A percentile compares a stretch with the other conserved stretches of the same genome.
These are phyloP conservation scores for Clupea harengus DNA, from an alignment of 2,113 vertebrate species.

Conservation along the genomic window DNA sequence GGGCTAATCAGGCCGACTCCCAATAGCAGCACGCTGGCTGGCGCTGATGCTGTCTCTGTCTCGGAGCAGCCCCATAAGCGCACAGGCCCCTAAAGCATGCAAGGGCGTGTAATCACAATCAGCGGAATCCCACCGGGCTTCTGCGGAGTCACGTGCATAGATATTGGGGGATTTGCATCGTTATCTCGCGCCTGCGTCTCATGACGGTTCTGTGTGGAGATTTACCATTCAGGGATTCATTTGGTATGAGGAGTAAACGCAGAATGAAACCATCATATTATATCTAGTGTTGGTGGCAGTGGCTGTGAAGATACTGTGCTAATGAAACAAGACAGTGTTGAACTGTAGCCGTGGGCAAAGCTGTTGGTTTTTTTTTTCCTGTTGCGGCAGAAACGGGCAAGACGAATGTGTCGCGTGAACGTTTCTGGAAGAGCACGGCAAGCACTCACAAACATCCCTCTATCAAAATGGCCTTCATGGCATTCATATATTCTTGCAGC, in stretches of 20 bases:
- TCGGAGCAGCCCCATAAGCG: neutral
- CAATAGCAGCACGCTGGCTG: neutral
- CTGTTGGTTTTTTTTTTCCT: neutral
- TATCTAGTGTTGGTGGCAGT: neutral
- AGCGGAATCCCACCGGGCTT: neutral
- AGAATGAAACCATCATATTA: neutral
- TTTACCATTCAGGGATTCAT: neutral
- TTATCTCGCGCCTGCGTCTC: neutral
- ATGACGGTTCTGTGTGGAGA: neutral
- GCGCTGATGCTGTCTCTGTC: neutral
- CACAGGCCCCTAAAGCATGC: neutral
- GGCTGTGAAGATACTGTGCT: neutral
- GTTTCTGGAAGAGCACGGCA: neutral
- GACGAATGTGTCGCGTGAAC: neutral
- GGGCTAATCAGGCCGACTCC: constrained; percentile 21
- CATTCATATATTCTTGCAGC: constrained; percentile 48
- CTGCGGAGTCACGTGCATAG: neutral
- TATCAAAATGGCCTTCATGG: constrained; percentile 34
- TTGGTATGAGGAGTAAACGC: neutral
- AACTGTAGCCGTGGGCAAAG: neutral
- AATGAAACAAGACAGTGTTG: neutral
- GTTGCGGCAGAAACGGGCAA: neutral
- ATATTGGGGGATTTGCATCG: neutral
- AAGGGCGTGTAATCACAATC: neutral
- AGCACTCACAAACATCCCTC: neutral